Evolutionary conservation across 1,140 invertebrate species (phyloP).

Genomic region (Apis mellifera): DNA sequence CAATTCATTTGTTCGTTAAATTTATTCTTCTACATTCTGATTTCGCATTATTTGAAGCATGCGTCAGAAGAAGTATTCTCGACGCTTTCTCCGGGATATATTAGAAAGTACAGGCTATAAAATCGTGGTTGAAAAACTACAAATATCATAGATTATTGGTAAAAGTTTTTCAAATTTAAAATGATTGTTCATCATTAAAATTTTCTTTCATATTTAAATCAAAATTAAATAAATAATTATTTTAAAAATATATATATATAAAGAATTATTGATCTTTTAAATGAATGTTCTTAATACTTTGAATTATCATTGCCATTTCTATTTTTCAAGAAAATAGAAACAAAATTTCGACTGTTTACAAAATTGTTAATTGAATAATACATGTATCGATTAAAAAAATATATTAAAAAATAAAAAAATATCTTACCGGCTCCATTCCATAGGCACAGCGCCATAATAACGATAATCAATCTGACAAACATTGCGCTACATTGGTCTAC

Average conservation of each 20-base stretch:
- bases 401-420: constrained; percentile 3
- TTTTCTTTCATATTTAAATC: background rate
- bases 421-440: constrained; percentile 65
- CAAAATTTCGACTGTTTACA: background rate
- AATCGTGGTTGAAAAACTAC: constrained; percentile 15
- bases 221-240: too few species aligned
- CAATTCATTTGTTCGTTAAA: background rate
- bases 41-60: constrained; percentile 18
- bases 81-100: constrained; percentile 57
- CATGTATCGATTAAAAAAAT: background rate
- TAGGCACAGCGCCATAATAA: constrained; percentile 61
- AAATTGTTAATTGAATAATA: too few species aligned
- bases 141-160: background rate
- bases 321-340: background rate
- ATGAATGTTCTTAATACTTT: background rate
- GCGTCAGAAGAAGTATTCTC: constrained; percentile 28
- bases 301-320: background rate
- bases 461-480: constrained; percentile 67
- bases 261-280: background rate
- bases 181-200: background rate
- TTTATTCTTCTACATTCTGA: background rate
- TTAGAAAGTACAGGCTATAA: constrained; percentile 51
- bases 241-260: too few species aligned
- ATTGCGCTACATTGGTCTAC: constrained; percentile 68
- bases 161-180: background rate